Evolutionary conservation across 2,797 vertebrate species (phyloP).

Genomic region (Chelidonichthys spinosus): DNA sequence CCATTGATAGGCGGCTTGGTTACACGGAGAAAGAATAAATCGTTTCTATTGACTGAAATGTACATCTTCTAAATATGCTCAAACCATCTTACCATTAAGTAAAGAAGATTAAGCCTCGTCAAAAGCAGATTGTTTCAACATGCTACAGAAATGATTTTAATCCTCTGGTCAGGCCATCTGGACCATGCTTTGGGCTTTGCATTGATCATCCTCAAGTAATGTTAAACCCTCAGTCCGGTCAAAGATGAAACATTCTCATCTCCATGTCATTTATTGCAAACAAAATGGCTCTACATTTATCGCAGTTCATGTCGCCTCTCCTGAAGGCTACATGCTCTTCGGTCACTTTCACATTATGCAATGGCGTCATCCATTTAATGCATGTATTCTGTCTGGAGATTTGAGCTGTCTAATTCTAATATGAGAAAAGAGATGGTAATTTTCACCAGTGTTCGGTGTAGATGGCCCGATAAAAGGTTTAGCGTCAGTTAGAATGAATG

Average conservation of each 20-base stretch:
- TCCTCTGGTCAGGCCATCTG: conserved; percentile 72
- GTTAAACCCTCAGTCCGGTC: conserved; percentile 41
- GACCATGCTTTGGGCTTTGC: conserved; percentile 55
- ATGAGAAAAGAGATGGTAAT: background rate
- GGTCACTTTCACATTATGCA: background rate
- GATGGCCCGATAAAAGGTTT: background rate
- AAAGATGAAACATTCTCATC: background rate
- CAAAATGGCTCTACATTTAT: background rate
- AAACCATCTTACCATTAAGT: conserved; percentile 35
- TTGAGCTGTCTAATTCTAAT: background rate
- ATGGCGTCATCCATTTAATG: background rate
- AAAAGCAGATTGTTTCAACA: conserved; percentile 62
- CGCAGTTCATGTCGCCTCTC: background rate
- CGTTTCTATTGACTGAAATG: background rate
- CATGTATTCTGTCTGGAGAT: background rate
- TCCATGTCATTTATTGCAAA: conserved; percentile 3
- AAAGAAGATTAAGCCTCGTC: conserved; percentile 50
- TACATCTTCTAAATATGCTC: conserved; percentile 21
- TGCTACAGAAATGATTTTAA: conserved; percentile 72
- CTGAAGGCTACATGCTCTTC: background rate
- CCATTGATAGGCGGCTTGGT: background rate
- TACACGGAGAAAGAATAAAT: background rate
- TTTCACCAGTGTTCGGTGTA: background rate
- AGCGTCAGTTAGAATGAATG: too few relatives aligned
- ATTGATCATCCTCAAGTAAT: conserved; percentile 51